phyloP scores from a whole-genome alignment of 2,113 vertebrate species.

The Nyctereutes procyonoides region DNA sequence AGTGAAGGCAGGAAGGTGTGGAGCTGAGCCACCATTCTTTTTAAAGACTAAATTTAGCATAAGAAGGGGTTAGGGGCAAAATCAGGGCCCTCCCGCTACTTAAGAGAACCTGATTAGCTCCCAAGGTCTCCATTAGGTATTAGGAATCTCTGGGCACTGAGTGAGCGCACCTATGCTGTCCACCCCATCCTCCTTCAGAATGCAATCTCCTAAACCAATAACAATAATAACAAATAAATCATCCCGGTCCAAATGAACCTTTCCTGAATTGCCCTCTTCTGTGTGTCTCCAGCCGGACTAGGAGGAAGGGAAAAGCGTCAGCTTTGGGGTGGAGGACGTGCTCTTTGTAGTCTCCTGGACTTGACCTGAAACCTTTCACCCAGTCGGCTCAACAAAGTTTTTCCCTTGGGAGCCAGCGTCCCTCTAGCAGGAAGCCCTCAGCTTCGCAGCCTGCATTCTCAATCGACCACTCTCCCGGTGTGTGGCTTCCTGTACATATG shows the following conservation, averaged over 20 bases:
- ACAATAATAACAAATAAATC: neutral
- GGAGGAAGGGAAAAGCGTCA: neutral
- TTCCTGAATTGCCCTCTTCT: conserved; percentile 42
- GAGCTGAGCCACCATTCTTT: neutral
- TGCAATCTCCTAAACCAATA: neutral
- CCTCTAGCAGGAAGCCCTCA: neutral
- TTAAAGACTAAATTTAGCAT: neutral
- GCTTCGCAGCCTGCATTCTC: neutral
- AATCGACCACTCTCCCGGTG: rapidly evolving
- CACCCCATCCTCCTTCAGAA: neutral
- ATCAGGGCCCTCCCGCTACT: neutral
- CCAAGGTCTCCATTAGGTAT: neutral
- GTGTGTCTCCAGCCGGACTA: neutral
- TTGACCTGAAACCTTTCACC: conserved; percentile 38
- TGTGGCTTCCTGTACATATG: neutral
- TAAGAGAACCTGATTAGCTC: neutral
- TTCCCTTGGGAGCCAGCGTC: neutral
- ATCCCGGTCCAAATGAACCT: neutral
- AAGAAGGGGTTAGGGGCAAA: neutral
- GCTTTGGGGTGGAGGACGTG: neutral
- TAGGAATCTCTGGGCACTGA: neutral
- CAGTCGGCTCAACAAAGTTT: conserved; percentile 7
- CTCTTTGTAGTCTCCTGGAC: conserved; percentile 12
- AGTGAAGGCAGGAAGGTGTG: neutral
- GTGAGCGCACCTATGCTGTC: neutral